Conservation (phyloP, 2,113 vertebrate species). For the Podiceps cristatus region DNA sequence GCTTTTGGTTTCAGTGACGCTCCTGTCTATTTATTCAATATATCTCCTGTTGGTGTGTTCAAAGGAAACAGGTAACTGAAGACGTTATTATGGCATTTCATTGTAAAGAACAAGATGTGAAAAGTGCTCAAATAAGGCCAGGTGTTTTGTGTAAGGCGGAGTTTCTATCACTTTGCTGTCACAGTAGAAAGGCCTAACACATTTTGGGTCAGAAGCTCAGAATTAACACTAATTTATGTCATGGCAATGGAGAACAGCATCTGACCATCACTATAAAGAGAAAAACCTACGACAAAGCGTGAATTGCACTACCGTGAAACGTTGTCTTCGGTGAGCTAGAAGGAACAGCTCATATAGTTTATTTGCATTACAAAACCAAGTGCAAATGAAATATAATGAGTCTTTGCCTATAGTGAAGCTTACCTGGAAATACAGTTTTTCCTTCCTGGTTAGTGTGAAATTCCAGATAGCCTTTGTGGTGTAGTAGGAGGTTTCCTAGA, state of each 20-base stretch:
- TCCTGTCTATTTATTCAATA: conserved; percentile 85
- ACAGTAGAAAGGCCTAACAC: neutral
- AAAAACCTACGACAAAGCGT: neutral
- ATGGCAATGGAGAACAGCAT: neutral
- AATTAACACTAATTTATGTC: neutral
- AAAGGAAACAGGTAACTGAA: conserved; percentile 81
- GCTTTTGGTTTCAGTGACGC: conserved; percentile 78
- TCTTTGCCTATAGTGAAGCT: neutral
- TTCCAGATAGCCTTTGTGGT: neutral
- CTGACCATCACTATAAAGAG: neutral
- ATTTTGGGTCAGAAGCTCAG: neutral
- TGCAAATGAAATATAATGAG: neutral
- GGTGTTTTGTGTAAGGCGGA: neutral
- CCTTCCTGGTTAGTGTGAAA: neutral
- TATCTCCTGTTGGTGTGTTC: conserved; percentile 82
- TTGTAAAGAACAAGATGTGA: neutral
- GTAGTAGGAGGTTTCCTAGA: neutral
- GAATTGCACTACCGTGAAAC: neutral
- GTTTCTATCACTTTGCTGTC: neutral
- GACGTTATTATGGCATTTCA: neutral
- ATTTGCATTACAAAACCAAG: neutral
- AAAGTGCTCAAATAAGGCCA: neutral
- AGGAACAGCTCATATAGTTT: neutral
- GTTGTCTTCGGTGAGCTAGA: neutral
- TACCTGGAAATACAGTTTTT: neutral